Base-by-base conservation (phyloP, 2,113 vertebrate genomes). In the Halcyon malimbica region DNA sequence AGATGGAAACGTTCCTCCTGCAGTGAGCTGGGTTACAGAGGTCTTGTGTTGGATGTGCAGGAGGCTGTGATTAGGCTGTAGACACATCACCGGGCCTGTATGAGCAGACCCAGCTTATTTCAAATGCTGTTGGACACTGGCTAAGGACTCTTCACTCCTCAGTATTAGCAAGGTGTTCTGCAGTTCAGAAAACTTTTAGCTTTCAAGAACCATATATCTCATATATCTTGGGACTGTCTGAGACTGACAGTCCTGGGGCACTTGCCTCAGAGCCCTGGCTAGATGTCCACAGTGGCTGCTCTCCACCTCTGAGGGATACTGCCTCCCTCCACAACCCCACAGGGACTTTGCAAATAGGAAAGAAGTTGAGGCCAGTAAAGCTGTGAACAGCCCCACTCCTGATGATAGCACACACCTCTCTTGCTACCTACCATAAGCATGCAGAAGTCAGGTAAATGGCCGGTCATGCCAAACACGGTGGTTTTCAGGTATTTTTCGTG, bases 401-500 rank as follows among this genome's bases (percentile, higher is more conserved):
- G 75, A 42, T 80, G 37, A 33, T 35, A 73, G 4, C 0, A 2
- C 11, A 35, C 48, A 31, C 42, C 33, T 54, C 60, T 74, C 11
- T 41, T 65, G 80, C 12, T 83, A 95, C 98, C 98, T 82, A 99
- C 99, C 99, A 99, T 99, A 63, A 99, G 99, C 99, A 99, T 99
- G 98, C 99, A 99, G 98, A 99, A 99, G 97, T 99, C 99, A 2
- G 99, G 99, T 85, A 99, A 96, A 83, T 99, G 99, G 74, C 99
- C 99, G 0, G 99, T 99, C 99, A 99, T 99, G 96, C 99, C 99
- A 62, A 99, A 99, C 86, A 99, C 99, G 0, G 99, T 99, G 54
- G 99, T 99, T 98, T 99, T 99, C 93, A 99, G 98, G 97, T 99
- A 99, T 91, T 99, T 99, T 97, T 99, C 99, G 0, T 99, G 99